Percentiles rank a stretch among this genome's conserved stretches.
These are phyloP conservation scores for Uloborus diversus DNA, from an alignment of 1,140 invertebrate species.

Conservation along the genomic window DNA sequence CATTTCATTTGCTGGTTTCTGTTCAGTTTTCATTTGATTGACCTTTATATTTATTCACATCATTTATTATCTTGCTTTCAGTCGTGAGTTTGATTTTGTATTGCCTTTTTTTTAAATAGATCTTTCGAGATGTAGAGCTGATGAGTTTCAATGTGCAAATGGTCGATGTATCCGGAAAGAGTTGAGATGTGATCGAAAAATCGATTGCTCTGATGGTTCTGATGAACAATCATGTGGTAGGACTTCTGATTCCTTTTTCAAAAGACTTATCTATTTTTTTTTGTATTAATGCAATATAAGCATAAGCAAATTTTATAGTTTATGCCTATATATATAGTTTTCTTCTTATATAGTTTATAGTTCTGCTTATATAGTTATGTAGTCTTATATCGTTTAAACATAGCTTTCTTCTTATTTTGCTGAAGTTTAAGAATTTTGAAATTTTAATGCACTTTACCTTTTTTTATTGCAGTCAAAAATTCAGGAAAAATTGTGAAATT, in stretches of 20 bases:
- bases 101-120: not conserved
- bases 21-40: not conserved
- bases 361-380: too few relatives aligned
- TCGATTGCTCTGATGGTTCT: slow-evolving; percentile 67
- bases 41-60: not conserved
- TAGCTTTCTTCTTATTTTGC: too few relatives aligned
- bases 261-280: too few relatives aligned
- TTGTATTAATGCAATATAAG: too few relatives aligned
- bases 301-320: too few relatives aligned
- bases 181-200: slow-evolving; percentile 62
- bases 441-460: too few relatives aligned
- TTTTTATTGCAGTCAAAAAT: too few relatives aligned
- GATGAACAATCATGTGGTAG: slow-evolving; percentile 36
- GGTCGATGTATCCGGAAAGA: slow-evolving; percentile 63
- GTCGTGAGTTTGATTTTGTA: not conserved
- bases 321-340: not conserved
- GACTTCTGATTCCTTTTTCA: too few relatives aligned
- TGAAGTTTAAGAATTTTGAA: too few relatives aligned
- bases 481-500: too few relatives aligned
- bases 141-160: slow-evolving; percentile 67
- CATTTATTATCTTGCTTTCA: not conserved
- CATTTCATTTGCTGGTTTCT: not conserved
- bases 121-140: slow-evolving; percentile 56
- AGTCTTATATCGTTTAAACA: too few relatives aligned
- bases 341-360: too few relatives aligned